Percentiles rank a stretch among this genome's conserved stretches.
Conservation (phyloP, 1,140 invertebrate species). For the Drosophila murphyi region DNA sequence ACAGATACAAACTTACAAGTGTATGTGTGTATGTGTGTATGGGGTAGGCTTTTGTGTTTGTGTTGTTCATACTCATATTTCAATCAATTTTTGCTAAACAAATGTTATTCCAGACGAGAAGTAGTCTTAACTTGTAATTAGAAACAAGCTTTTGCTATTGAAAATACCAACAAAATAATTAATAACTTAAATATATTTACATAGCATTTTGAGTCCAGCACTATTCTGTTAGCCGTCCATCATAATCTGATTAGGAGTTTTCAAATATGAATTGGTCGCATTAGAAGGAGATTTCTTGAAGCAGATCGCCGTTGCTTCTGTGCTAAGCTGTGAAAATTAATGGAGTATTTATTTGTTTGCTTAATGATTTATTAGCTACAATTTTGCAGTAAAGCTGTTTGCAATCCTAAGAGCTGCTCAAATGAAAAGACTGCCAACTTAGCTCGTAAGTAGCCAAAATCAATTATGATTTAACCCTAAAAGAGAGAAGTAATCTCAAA, state of each 20-base stretch:
- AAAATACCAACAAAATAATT: constrained; percentile 73
- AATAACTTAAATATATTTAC: constrained; percentile 76
- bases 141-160: constrained; percentile 28
- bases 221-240: constrained; percentile 28
- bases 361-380: constrained; percentile 76
- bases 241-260: constrained; percentile 76
- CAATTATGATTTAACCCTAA: background rate
- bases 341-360: constrained; percentile 78
- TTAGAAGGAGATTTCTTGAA: constrained; percentile 53
- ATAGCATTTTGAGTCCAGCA: constrained; percentile 53
- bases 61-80: constrained; percentile 45
- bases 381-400: constrained; percentile 30
- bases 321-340: constrained; percentile 78
- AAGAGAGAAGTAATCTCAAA: background rate
- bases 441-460: background rate
- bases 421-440: background rate
- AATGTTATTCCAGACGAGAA: constrained; percentile 60
- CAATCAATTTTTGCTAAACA: constrained; percentile 72
- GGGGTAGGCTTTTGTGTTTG: constrained; percentile 16
- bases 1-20: constrained; percentile 20
- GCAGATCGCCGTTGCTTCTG: constrained; percentile 2
- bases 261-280: constrained; percentile 74
- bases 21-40: background rate
- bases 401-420: constrained; percentile 11
- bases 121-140: constrained; percentile 56